Base-by-base conservation (phyloP, 2,797 vertebrate species). In the Etheostoma perlongum region DNA sequence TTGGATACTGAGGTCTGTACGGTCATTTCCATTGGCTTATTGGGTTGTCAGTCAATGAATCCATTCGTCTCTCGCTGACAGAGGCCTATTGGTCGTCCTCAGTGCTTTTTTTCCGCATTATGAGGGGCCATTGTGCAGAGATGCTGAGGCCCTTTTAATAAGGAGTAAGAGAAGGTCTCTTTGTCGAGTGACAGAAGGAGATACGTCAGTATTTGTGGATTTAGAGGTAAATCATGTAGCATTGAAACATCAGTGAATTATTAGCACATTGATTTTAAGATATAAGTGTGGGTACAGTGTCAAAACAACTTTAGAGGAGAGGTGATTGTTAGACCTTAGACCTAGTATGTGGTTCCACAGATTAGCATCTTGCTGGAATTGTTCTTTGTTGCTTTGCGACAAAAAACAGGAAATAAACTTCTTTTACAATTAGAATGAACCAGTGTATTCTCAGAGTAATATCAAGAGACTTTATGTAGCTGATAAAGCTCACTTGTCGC, bases 21-120 rank as follows among this genome's bases (percentile, higher is more conserved):
- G 49, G 82, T 67, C 59, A 5, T 85, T 85, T 88, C 77, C 80
- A 76, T 87, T 48, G 83, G 74, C 76, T 74, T 60, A 67, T 67
- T 68, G 71, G 62, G 16, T 14, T 85, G 88, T 88, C 90, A 70
- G 60, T 92, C 86, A 83, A 83, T 83, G 51, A 74, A 81, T 81
- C 78, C 78, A 86, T 91, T 77, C 53, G 4, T 90, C 85, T 84
- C 66, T 68, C n/a, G 1, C 78, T 69, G 69, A 75, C 58, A 42
- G 71, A 60, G 57, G 64, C 4, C 58, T 18, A 19, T 47, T 42
- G 74, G 25, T 58, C 44, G 18, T 62, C 40, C 67, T 92, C 87
- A 88, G 87, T 65, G 75, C 80, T 85, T 91, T 79, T 84, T 84
- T 74, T 63, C 30, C 40, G 6, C 79, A 76, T 83, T 66, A 76